phyloP scores from a whole-genome alignment of 2,888 invertebrate genomes.

The Drosophila paramelanica region DNA sequence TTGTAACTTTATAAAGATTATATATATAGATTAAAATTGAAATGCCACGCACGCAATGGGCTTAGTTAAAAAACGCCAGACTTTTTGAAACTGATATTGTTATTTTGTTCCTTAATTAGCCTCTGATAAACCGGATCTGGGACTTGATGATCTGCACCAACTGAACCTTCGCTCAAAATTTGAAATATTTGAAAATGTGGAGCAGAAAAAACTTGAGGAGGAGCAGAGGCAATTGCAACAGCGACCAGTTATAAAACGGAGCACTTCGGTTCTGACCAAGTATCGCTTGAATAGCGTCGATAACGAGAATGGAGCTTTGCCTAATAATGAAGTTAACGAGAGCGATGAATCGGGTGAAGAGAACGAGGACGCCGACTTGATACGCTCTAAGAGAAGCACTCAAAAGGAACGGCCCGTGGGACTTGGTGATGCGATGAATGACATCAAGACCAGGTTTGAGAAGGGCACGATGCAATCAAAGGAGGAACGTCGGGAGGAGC shows the following conservation, averaged over 20 bases:
- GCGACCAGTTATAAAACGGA: conserved; percentile 86
- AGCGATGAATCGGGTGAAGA: conserved; percentile 10
- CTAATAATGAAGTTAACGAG: background rate
- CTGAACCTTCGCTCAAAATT: conserved; percentile 94
- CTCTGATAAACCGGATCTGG: conserved; percentile 94
- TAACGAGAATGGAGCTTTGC: conserved; percentile 82
- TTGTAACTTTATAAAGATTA: too few relatives aligned
- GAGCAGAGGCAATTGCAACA: conserved; percentile 11
- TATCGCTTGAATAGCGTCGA: conserved; percentile 92
- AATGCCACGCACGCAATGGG: too few relatives aligned
- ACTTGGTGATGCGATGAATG: conserved; percentile 91
- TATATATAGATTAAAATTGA: too few relatives aligned
- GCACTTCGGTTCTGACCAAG: conserved; percentile 87
- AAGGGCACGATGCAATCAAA: conserved; percentile 87
- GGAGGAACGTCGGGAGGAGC: conserved; percentile 91
- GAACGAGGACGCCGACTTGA: conserved; percentile 86
- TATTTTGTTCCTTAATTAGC: conserved; percentile 85
- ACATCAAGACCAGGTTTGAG: conserved; percentile 93
- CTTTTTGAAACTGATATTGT: too few relatives aligned
- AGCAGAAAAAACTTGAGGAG: conserved; percentile 83
- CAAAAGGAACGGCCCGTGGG: conserved; percentile 91
- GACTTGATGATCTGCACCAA: conserved; percentile 92
- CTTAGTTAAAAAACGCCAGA: too few relatives aligned
- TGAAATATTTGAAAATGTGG: conserved; percentile 90
- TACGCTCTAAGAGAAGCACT: conserved; percentile 87